Percentiles rank a stretch among this genome's conserved stretches.
Conservation (phyloP, 2,113 vertebrate species). For the Pseudopipra pipra region DNA sequence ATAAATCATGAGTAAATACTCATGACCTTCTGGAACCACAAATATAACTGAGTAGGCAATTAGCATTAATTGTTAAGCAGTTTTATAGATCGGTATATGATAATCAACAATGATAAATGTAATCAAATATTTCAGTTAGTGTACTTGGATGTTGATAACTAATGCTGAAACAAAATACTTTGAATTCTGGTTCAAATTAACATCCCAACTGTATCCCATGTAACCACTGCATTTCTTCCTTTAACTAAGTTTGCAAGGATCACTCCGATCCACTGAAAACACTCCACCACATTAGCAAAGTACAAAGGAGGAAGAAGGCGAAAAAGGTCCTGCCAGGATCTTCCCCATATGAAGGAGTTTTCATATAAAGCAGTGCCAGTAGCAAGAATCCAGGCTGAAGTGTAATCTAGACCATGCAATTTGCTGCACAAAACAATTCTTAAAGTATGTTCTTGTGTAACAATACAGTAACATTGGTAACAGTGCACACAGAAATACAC, state of each 20-base stretch:
- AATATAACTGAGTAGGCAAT: neutral
- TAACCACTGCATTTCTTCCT: neutral
- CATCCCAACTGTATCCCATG: accelerated
- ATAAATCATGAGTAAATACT: neutral
- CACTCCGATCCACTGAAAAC: neutral
- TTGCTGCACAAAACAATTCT: neutral
- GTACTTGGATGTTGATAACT: neutral
- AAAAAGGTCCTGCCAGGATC: neutral
- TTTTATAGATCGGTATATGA: neutral
- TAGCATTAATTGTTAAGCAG: neutral
- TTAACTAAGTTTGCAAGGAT: neutral
- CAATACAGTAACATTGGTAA: neutral
- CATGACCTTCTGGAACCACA: neutral
- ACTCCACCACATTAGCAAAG: neutral
- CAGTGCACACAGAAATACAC: neutral
- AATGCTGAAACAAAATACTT: neutral
- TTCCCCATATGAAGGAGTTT: neutral
- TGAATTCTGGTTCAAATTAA: neutral
- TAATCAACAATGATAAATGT: neutral
- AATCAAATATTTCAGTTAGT: neutral
- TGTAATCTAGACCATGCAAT: neutral
- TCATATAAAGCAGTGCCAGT: neutral
- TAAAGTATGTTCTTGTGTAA: neutral
- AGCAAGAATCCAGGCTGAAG: neutral
- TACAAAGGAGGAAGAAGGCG: neutral